Base-by-base conservation (phyloP, 2,797 vertebrate species). In the Lutjanus campechanus region DNA sequence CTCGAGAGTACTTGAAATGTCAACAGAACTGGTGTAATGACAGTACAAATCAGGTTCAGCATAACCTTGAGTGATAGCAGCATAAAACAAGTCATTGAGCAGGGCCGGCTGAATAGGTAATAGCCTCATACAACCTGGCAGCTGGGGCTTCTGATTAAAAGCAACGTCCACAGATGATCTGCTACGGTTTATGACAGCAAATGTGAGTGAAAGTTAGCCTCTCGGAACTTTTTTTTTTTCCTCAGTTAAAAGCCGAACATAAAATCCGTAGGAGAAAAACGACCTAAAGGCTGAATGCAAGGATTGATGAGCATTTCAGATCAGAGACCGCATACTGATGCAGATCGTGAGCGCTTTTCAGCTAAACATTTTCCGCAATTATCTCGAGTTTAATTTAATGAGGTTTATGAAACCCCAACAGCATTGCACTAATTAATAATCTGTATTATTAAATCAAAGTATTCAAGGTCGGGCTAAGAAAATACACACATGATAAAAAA, bases 51-150 rank as follows among this genome's bases (percentile, higher is more conserved):
- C 82, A 77, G 80, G 66, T 53, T 84, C 56, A 60, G 76, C 78
- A 61, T 80, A 91, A 88, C 81, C 81, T 89, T 92, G 85, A 88
- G 75, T 84, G 78, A 89, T 83, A 49, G 74, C 72, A 29, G 69
- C 75, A 84, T 84, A 79, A 91, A 91, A 89, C 81, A 88, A 85
- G 76, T 73, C 77, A 84, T 54, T 73, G 79, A 86, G 73, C 82
- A 70, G 69, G 68, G 47, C 70, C 2, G 16, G 29, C 81, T 84
- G 70, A 81, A 86, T 67, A 72, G 77, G 75, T 58, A 85, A 87
- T 76, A 63, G 70, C 83, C 77, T 85, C 59, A 69, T 62, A 62
- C 55, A 82, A 64, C 29, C 69, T 65, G 83, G 81, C 84, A 88
- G 83, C 80, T 79, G 73, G 54, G 41, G 55, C 70, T 25, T 72